A percentile compares a stretch with the other conserved stretches of the same genome.
Evolutionary conservation across 2,113 vertebrate species (phyloP).

Genomic region (Vidua chalybeata): DNA sequence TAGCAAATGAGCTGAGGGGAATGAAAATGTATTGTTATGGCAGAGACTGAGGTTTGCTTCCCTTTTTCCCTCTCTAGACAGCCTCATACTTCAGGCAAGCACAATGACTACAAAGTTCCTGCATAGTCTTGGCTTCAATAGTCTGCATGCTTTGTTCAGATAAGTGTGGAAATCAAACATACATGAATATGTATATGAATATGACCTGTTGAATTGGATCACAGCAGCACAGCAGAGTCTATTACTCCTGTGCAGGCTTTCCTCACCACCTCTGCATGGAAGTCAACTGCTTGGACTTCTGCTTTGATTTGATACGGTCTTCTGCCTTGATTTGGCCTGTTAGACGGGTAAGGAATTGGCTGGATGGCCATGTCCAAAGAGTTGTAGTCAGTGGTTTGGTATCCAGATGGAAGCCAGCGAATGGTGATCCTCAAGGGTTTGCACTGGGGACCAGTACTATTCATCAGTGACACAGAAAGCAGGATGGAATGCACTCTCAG

Average conservation of each 20-base stretch:
- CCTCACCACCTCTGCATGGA: background rate
- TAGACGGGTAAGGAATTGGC: background rate
- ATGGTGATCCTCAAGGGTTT: background rate
- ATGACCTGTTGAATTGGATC: background rate
- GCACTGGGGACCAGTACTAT: background rate
- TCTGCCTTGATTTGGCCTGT: background rate
- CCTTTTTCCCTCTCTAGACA: background rate
- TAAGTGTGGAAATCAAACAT: background rate
- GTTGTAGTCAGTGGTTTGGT: background rate
- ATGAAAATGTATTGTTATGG: rapidly evolving
- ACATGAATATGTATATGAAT: background rate
- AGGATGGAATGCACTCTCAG: background rate
- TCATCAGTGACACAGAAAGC: background rate
- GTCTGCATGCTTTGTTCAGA: background rate
- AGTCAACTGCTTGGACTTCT: background rate
- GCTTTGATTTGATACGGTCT: background rate
- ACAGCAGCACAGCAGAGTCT: background rate
- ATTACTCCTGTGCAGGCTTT: background rate
- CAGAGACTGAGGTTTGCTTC: background rate
- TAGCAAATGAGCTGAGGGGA: background rate
- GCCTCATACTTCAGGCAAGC: background rate
- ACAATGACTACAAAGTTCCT: background rate
- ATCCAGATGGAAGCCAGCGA: background rate
- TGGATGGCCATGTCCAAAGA: background rate
- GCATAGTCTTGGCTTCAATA: background rate